Base-by-base conservation (phyloP, 2,797 vertebrate species). In the Sitta carolinensis region DNA sequence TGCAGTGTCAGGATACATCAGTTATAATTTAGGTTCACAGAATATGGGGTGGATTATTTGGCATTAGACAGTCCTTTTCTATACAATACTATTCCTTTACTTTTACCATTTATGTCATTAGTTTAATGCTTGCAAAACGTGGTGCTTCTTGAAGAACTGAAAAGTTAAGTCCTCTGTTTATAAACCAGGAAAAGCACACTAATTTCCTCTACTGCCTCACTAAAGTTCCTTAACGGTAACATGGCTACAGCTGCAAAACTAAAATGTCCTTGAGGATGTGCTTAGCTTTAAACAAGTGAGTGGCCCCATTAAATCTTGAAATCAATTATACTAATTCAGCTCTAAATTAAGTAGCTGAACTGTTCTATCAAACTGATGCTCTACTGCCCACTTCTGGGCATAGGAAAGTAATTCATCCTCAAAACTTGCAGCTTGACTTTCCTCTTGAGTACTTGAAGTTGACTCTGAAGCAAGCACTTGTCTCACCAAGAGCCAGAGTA, bases 361-460 rank as follows among this genome's bases (percentile, higher is more conserved):
- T 27, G 34, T 18, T 85, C 30, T 83, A 72, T 80, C 66, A 93
- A 63, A 57, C 48, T 81, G 55, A 42, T 91, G n/a, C 40, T 92
- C 69, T 95, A 90, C 87, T 91, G 95, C 91, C 93, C 87, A 91
- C 94, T 92, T 42, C 93, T 95, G 94, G 90, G 38, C 55, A 47
- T 32, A 42, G 7, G 15, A n/a, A 38, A 73, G 70, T 52, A 89
- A 61, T 85, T 87, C 83, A 84, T 16, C 47, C n/a, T 89, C 79
- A 55, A 68, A 93, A 70, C 40, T 17, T 1, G 0, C 40, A 17
- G 8, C 13, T 74, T 27, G 26, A 11, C 21, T 89, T 78, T 19
- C 18, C 20, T 61, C 27, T 16, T 32, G 55, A 29, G 21, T 10
- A 8, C 50, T 77, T 87, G 22, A 40, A 72, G 30, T 25, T 61